phyloP scores from a whole-genome alignment of 1,140 invertebrate species.

The Drosophila arizonae region DNA sequence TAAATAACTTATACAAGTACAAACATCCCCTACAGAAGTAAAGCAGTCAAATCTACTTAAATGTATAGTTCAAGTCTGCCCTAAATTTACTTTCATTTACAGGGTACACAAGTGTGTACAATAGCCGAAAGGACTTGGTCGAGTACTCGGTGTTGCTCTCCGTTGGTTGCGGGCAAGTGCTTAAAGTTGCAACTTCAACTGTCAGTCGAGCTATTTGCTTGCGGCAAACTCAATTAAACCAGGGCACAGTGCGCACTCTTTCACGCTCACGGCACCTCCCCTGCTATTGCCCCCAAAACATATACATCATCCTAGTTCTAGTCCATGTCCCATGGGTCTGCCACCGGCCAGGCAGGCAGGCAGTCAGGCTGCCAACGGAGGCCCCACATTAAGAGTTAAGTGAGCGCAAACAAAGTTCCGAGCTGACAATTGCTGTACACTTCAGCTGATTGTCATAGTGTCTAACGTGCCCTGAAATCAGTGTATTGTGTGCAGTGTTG shows the following conservation, averaged over 20 bases:
- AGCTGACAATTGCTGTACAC: constrained; percentile 24
- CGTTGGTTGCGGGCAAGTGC: constrained; percentile 33
- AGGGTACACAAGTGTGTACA: no score
- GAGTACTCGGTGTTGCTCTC: constrained; percentile 26
- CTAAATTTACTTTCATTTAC: no score
- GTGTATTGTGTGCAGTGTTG: constrained; percentile 5
- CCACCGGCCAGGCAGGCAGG: constrained; percentile 6
- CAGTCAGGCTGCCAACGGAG: constrained; percentile 11
- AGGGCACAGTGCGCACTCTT: constrained; percentile 22
- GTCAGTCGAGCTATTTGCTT: constrained; percentile 46
- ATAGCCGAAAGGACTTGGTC: not conserved
- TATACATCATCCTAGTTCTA: not conserved
- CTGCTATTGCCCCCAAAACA: not conserved
- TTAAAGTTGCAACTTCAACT: constrained; percentile 52
- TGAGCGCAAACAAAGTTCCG: constrained; percentile 39
- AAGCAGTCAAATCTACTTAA: no score
- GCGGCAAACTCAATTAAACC: constrained; percentile 53
- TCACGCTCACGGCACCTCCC: not conserved
- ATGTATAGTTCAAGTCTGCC: no score
- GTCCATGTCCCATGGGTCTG: constrained; percentile 8
- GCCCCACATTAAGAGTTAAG: constrained; percentile 23
- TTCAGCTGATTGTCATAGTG: constrained; percentile 7
- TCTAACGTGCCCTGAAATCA: constrained; percentile 14
- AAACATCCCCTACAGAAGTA: no score
- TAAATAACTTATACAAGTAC: no score